phyloP scores from a whole-genome alignment of 2,888 invertebrate genomes.

The Lobophora halterata region DNA sequence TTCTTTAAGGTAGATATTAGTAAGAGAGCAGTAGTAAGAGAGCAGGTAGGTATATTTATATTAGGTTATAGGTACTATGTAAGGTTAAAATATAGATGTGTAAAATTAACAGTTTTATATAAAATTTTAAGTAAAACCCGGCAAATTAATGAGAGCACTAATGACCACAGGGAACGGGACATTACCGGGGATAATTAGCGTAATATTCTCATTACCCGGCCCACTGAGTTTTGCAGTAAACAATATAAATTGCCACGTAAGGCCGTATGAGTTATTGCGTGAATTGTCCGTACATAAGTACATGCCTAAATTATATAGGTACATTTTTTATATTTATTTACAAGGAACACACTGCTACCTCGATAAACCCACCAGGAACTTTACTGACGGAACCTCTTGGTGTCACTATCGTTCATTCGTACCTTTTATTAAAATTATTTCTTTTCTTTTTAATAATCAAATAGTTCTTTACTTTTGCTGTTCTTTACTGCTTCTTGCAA shows the following conservation, averaged over 20 bases:
- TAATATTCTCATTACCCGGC: constrained; percentile 22
- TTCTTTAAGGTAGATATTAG: too few relatives aligned
- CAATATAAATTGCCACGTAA: constrained; percentile 22
- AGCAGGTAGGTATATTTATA: too few relatives aligned
- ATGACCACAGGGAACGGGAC: constrained; percentile 24
- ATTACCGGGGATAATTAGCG: constrained; percentile 28
- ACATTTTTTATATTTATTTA: too few relatives aligned
- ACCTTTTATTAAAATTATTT: background rate
- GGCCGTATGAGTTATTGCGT: constrained; percentile 9
- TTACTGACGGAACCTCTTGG: too few relatives aligned
- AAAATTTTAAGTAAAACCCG: constrained; percentile 11
- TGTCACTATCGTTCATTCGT: too few relatives aligned
- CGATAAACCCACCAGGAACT: too few relatives aligned
- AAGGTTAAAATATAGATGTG: background rate
- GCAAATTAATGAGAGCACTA: constrained; percentile 23
- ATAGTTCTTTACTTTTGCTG: too few relatives aligned
- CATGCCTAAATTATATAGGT: too few relatives aligned
- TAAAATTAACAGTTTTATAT: background rate
- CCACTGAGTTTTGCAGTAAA: constrained; percentile 22
- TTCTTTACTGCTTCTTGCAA: too few relatives aligned
- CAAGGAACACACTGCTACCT: too few relatives aligned
- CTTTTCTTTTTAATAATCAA: too few relatives aligned
- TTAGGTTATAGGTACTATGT: background rate
- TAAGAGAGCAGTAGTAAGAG: too few relatives aligned
- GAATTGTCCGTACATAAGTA: background rate